Base-by-base conservation (phyloP, 1,140 invertebrate species). In the Babylonia areolata region DNA sequence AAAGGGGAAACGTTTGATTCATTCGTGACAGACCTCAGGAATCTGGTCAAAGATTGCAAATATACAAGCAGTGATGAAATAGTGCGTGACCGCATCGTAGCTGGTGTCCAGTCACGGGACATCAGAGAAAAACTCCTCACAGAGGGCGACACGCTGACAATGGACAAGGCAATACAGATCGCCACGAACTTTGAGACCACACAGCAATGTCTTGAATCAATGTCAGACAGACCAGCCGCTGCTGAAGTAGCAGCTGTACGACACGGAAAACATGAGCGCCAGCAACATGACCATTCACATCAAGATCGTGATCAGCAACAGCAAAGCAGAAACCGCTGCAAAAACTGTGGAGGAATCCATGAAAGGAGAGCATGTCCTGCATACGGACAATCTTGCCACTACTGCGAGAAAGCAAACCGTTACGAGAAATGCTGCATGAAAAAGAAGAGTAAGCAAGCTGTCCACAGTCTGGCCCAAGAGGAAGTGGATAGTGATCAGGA, bases 21-120 rank as follows among this genome's bases (percentile, higher is more conserved):
- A 12, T 77, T 77, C 54, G 75, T 85, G n/a, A n/a, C 35, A 77
- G 84, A 85, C n/a, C 35, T 85, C 28, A 35, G 71, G 35, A 39
- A 42, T 39, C 35, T 73, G 73, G 51, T 35, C n/a, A 78, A 78
- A 75, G 73, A 85, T 51, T 85, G 84, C 77, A 35, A 75, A 75
- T 85, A 42, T 46, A 75, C 71, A 20, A 71, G 77, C 20, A 77
- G 12, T 37, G 71, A 85, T 78, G 84, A 40, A 58, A n/a, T 77
- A 15, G 42, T 85, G 2, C 28, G 64, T 39, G 71, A 85, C 37
- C 39, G 35, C 23, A 78, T 85, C 20, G 77, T 85, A 12, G 84
- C 23, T 12, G 84, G 84, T 31, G 35, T 85, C 40, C 33, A 2
- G 3, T 42, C 42, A 46, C 28, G 1, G 20, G 33, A 73, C n/a